A percentile compares a stretch with the other conserved stretches of the same genome.
phyloP scores from a whole-genome alignment of 1,140 invertebrate genomes.

The Oscheius sp. region DNA sequence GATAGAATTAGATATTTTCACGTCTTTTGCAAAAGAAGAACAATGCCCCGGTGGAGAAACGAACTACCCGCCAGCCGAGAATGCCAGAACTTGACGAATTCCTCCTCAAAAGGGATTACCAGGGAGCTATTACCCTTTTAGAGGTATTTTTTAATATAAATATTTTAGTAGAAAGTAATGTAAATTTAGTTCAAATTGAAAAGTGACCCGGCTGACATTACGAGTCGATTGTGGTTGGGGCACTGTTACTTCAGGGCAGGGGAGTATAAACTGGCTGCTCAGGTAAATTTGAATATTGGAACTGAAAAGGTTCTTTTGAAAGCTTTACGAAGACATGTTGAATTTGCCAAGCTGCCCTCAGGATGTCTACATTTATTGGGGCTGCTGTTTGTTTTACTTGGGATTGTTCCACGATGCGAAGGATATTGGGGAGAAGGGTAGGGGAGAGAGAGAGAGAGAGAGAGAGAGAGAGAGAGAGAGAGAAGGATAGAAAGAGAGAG shows the following conservation, averaged over 20 bases:
- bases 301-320: background rate
- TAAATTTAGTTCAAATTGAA: slow-evolving; percentile 8
- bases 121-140: background rate
- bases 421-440: background rate
- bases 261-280: background rate
- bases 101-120: background rate
- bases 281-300: background rate
- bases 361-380: background rate
- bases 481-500: no score
- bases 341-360: background rate
- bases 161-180: background rate
- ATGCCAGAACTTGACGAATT: background rate
- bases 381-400: background rate
- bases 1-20: background rate
- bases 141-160: background rate
- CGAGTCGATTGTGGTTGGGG: background rate
- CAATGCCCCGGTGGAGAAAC: background rate
- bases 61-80: background rate
- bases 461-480: no score
- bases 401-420: background rate
- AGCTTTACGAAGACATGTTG: background rate
- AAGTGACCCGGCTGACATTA: background rate
- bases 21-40: background rate
- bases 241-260: background rate
- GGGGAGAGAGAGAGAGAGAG: no score